phyloP scores from a whole-genome alignment of 2,888 invertebrate genomes.

The Heliconius sara region DNA sequence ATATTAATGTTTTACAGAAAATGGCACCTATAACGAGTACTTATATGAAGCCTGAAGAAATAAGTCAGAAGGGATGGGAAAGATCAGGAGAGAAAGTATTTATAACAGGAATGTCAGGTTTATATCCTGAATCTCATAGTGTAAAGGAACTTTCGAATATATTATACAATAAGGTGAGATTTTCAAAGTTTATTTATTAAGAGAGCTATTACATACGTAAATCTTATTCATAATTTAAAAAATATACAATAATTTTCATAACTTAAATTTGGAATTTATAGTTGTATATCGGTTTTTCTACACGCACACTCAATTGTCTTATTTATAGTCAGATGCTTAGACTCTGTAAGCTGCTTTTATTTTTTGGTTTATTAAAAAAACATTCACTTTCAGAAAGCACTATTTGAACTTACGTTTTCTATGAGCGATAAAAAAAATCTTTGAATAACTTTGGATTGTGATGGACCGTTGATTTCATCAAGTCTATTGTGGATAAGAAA shows the following conservation, averaged over 20 bases:
- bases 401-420: background rate
- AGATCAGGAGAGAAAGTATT: conserved; percentile 45
- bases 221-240: too few relatives aligned
- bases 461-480: background rate
- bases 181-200: background rate
- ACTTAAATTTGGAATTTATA: too few relatives aligned
- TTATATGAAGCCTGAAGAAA: conserved; percentile 1
- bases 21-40: conserved; percentile 33
- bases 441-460: too few relatives aligned
- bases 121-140: conserved; percentile 54
- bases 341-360: too few relatives aligned
- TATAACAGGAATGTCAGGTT: conserved; percentile 59
- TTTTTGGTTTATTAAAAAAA: too few relatives aligned
- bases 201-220: background rate
- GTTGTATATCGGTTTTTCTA: too few relatives aligned
- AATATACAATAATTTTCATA: too few relatives aligned
- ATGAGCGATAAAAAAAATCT: too few relatives aligned
- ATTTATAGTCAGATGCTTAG: too few relatives aligned
- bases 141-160: conserved; percentile 59
- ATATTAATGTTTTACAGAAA: background rate
- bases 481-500: background rate
- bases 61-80: background rate
- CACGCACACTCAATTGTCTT: too few relatives aligned
- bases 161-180: conserved; percentile 64
- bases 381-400: background rate